phyloP scores from a whole-genome alignment of 1,140 invertebrate species.

The Pseudomyrmex sp. region DNA sequence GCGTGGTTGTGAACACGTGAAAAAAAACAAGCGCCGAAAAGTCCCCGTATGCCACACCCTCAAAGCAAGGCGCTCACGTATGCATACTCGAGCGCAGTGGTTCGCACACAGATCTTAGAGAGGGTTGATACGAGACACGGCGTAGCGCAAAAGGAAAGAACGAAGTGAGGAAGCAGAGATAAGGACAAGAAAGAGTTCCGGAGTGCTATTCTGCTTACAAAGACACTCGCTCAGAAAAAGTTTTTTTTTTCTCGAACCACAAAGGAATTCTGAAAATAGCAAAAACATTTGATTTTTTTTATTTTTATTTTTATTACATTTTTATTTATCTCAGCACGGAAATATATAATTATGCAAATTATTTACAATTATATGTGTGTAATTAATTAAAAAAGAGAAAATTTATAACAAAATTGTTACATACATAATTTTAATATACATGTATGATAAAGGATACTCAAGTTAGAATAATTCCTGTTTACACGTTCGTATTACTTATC shows the following conservation, averaged over 20 bases:
- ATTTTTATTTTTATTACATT: neutral
- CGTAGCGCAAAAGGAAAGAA: constrained; percentile 10
- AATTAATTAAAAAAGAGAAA: too few relatives aligned
- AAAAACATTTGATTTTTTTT: neutral
- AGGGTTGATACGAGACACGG: constrained; percentile 28
- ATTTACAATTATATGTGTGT: neutral
- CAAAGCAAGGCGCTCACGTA: constrained; percentile 35
- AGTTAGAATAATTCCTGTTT: neutral
- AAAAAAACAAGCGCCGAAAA: constrained; percentile 44
- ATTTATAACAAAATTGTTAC: too few relatives aligned
- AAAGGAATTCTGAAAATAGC: neutral
- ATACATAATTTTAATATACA: too few relatives aligned
- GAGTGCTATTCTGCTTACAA: constrained; percentile 43
- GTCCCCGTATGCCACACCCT: constrained; percentile 48
- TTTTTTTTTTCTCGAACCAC: neutral
- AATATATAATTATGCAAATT: neutral
- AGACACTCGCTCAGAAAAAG: constrained; percentile 11
- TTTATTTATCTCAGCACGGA: neutral
- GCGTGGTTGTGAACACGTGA: constrained; percentile 5
- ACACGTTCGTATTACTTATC: neutral
- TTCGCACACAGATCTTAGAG: constrained; percentile 31
- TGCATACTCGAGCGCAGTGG: constrained; percentile 39
- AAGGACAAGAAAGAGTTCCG: constrained; percentile 24
- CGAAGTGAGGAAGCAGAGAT: neutral
- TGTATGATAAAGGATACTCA: neutral